Conservation (phyloP, 2,888 invertebrate genomes). For the Tholera decimalis region DNA sequence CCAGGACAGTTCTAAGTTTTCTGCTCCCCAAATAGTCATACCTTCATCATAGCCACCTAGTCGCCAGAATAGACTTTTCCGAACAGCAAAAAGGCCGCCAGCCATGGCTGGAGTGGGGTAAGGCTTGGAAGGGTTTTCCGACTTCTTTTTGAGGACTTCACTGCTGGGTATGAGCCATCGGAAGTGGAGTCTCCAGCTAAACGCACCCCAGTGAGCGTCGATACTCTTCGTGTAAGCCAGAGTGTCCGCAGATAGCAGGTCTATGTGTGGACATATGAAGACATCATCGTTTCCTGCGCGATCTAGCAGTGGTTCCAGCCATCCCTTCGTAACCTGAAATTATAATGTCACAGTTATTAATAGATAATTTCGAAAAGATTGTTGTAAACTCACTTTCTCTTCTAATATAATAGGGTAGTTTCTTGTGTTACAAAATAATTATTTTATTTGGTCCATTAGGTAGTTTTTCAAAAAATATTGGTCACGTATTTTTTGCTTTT, state of each 20-base stretch:
- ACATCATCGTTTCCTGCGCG: conserved; percentile 89
- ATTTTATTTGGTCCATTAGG: too few relatives aligned
- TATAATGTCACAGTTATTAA: background rate
- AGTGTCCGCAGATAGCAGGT: conserved; percentile 97
- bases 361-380: background rate
- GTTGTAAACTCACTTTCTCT: background rate
- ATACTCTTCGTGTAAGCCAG: conserved; percentile 98
- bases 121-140: conserved; percentile 93
- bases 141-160: conserved; percentile 92
- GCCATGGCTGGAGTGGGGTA: conserved; percentile 98
- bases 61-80: conserved; percentile 96
- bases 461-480: too few relatives aligned
- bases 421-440: too few relatives aligned
- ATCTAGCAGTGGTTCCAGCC: conserved; percentile 91
- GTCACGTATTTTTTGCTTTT: too few relatives aligned
- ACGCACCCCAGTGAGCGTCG: conserved; percentile 99
- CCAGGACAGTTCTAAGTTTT: conserved; percentile 99
- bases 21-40: conserved; percentile 99
- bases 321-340: conserved; percentile 91
- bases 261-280: conserved; percentile 88
- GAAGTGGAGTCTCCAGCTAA: conserved; percentile 99
- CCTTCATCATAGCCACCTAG: conserved; percentile 94
- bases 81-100: conserved; percentile 98
- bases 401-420: too few relatives aligned
- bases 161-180: conserved; percentile 95